phyloP scores from a whole-genome alignment of 1,140 invertebrate species.

The Brachionus paranguensis region DNA sequence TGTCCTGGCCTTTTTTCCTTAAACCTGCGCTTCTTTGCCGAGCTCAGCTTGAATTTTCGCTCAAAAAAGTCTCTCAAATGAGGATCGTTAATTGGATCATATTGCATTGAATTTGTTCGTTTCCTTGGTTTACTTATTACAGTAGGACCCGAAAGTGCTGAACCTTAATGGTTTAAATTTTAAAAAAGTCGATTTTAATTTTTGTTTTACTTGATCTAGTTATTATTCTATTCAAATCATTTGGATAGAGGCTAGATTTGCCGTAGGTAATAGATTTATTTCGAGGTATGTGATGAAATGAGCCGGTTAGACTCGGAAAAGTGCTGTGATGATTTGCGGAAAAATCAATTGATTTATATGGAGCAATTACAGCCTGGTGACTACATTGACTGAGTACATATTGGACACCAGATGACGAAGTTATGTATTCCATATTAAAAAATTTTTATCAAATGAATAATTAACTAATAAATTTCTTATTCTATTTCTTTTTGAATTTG shows the following conservation, averaged over 20 bases:
- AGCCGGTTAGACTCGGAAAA: constrained; percentile 26
- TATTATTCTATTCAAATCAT: background rate
- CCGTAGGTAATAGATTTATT: background rate
- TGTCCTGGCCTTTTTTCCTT: constrained; percentile 6
- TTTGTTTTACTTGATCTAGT: constrained; percentile 6
- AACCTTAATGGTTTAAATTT: background rate
- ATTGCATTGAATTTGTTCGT: constrained; percentile 41
- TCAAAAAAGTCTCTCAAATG: constrained; percentile 53
- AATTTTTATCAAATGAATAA: constrained; percentile 12
- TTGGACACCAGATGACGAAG: constrained; percentile 5
- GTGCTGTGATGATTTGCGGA: background rate
- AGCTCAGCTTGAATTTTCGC: constrained; percentile 46
- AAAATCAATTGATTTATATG: constrained; percentile 31
- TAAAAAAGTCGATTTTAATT: background rate
- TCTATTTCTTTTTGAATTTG: background rate
- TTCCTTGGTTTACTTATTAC: background rate
- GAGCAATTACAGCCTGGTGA: background rate
- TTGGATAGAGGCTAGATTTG: background rate
- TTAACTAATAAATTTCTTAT: constrained; percentile 21
- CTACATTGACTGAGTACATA: background rate
- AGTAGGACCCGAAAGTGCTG: background rate
- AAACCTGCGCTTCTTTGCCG: constrained; percentile 5
- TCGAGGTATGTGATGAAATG: constrained; percentile 15
- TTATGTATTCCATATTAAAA: constrained; percentile 33
- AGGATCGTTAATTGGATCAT: constrained; percentile 52